A percentile compares a stretch with the other conserved stretches of the same genome.
Conservation (phyloP, 2,113 vertebrate species). For the Phyllostomus hastatus region DNA sequence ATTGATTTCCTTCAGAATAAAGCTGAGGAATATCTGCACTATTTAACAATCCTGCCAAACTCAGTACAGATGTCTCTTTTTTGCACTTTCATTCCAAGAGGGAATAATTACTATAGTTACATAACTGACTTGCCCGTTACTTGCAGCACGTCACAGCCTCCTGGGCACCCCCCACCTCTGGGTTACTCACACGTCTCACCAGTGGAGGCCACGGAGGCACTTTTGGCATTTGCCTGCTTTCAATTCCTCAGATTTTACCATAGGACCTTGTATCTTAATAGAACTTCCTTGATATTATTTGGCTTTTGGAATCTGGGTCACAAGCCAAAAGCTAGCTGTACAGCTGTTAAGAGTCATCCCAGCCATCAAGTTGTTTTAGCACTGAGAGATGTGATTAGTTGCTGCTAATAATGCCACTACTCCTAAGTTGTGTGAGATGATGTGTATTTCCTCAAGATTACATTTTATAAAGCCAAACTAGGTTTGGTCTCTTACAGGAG, state of each 20-base stretch:
- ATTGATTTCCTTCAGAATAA: constrained; percentile 27
- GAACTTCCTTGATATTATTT: background rate
- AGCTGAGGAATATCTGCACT: background rate
- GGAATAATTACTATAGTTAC: background rate
- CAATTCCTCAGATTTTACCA: background rate
- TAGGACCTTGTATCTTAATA: background rate
- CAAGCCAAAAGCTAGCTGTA: background rate
- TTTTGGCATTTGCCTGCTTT: background rate
- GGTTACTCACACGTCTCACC: background rate
- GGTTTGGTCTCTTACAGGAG: background rate
- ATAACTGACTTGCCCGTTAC: background rate
- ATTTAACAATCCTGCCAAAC: background rate
- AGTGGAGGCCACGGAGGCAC: background rate
- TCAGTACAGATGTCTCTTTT: background rate
- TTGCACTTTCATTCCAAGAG: background rate
- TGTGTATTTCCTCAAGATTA: background rate
- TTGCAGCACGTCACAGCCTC: background rate
- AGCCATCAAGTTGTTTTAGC: background rate
- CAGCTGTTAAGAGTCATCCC: background rate
- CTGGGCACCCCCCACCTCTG: background rate
- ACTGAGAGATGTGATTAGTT: background rate
- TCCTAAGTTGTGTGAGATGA: background rate
- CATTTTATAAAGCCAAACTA: background rate
- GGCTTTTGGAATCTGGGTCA: background rate
- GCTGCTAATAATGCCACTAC: background rate